Base-by-base conservation (phyloP, 1,140 invertebrate species). In the Brachionus manjavacas region DNA sequence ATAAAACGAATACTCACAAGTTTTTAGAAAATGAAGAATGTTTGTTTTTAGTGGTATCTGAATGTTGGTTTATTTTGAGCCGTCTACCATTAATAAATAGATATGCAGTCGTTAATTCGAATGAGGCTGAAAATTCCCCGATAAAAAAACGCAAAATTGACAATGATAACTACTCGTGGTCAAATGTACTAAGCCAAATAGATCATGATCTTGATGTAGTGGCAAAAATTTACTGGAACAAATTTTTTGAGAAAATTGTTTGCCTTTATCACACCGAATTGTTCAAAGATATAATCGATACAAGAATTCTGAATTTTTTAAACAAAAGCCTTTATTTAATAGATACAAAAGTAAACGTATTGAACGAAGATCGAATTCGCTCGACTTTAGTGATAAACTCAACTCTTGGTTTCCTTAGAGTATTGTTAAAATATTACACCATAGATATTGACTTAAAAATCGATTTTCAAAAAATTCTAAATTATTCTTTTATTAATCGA, bases 61-160 rank as follows among this genome's bases (percentile, higher is more conserved):
- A 60, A 60, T 60, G 52, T 9, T 60, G 52, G 52, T 60, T 60
- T 23, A 20, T 20, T 9, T 60, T 60, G 16, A 60, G 16, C 20
- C 16, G 52, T 20, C n/a, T 43, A 35, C 6, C 66, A 20, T 2
- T 16, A 9, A 41, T 16, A 20, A 41, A 72, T 43, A 14, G 16
- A 72, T 4, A 39, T 39, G 2, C 11, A 41, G 9, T 20, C 1
- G 23, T n/a, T 43, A 41, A 72, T 14, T 68, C 25, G 6, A 41
- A 43, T 41, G 12, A 3, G 41, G n/a, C 4, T 6, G 35, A 39
- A 41, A 31, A 72, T 72, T 72, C 68, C 2, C 16, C 68, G 4
- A 39, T 20, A 1, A 72, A 72, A 72, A 72, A 72, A 72, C 68
- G 68, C 9, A 72, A 72, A 72, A 41, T 72, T 41, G 68, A 72